These are phyloP conservation scores for Urosaurus nigricauda DNA, from an alignment of 2,797 vertebrate genomes.

Conservation along the genomic window DNA sequence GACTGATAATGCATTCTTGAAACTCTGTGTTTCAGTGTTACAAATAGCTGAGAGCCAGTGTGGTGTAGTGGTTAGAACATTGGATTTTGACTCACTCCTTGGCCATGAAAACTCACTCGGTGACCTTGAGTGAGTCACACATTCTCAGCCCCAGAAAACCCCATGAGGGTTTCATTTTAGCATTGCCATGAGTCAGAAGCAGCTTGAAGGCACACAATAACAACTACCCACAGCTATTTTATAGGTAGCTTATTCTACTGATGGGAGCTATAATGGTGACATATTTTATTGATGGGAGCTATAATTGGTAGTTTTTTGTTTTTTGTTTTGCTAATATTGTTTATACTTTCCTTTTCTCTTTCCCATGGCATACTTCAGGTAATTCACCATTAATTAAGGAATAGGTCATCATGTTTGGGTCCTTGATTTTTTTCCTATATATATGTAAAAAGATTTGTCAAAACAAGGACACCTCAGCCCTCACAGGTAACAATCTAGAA, in stretches of 20 bases:
- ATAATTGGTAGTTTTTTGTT: background rate
- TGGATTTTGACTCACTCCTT: too few relatives aligned
- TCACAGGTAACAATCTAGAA: background rate
- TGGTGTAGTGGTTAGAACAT: too few relatives aligned
- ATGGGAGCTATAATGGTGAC: background rate
- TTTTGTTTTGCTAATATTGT: background rate
- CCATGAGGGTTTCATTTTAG: too few relatives aligned
- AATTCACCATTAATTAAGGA: background rate
- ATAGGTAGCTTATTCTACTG: background rate
- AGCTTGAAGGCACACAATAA: too few relatives aligned
- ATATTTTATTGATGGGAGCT: background rate
- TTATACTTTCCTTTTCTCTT: background rate
- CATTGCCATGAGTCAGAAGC: too few relatives aligned
- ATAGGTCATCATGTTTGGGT: background rate
- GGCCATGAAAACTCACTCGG: too few relatives aligned
- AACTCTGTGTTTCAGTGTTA: background rate
- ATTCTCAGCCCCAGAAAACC: too few relatives aligned
- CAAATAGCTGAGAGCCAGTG: too few relatives aligned
- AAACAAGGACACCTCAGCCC: background rate
- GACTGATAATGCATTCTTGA: background rate
- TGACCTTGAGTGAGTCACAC: too few relatives aligned
- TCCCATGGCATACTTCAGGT: background rate
- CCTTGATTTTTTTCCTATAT: background rate
- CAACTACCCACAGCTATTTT: background rate
- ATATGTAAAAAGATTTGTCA: background rate